Percentiles rank a stretch among this genome's conserved stretches.
phyloP scores from a whole-genome alignment of 37 sponge, comb jelly and placozoan genomes.

The Aphrocallistes beatrix region DNA sequence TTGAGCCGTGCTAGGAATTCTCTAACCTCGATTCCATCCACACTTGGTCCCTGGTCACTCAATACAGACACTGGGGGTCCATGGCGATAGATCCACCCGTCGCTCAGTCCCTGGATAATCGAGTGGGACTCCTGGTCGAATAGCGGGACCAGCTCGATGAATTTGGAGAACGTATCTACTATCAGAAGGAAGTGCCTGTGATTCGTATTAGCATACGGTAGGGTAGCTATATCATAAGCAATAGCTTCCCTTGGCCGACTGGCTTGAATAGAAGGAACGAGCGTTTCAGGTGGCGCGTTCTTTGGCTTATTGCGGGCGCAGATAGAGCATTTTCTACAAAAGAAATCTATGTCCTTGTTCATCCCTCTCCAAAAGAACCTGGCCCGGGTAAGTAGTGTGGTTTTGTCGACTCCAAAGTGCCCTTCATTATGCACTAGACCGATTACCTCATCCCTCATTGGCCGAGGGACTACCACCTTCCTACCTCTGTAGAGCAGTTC shows the following conservation, averaged over 20 bases:
- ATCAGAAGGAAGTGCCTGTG: not conserved
- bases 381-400: no score
- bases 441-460: no score
- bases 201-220: not conserved
- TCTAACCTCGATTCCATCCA: not conserved
- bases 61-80: not conserved
- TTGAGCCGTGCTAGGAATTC: not conserved
- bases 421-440: no score
- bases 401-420: no score
- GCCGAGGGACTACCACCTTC: no score
- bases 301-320: no score
- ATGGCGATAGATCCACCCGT: not conserved
- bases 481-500: no score
- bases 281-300: no score
- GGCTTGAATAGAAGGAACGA: no score
- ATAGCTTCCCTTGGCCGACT: not conserved
- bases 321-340: no score
- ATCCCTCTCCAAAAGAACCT: no score
- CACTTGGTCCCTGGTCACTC: not conserved
- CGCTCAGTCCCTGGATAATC: not conserved
- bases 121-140: not conserved
- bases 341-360: no score
- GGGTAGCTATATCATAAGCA: not conserved
- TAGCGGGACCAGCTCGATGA: not conserved
- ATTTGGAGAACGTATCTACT: not conserved